Base-by-base conservation (phyloP, 2,797 vertebrate genomes). In the Melanotaenia parkinsoni region DNA sequence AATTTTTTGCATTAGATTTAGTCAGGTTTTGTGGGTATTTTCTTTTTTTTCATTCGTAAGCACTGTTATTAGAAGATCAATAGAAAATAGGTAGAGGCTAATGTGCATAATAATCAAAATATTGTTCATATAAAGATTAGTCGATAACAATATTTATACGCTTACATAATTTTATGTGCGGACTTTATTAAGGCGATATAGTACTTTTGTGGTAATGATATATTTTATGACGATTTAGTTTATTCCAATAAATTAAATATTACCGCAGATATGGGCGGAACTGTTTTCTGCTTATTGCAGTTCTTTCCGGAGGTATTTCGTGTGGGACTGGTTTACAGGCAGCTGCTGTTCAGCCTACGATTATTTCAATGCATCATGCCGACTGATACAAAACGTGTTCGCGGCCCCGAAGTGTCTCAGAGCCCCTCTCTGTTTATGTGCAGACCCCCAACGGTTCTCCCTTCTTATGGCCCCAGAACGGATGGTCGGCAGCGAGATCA, bases 351-450 rank as follows among this genome's bases (percentile, higher is more conserved):
- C 0, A 3, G 3, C 11, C 26, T 6, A 1, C 0, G 1, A n/a
- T 37, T 24, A 5, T 0, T 2, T n/a, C 2, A 0, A 0, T 4
- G 10, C 59, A 68, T 1, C 73, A 99, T 99, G 98, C 96, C 97
- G 38, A 93, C 95, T 0, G 98, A 98, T 20, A 96, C 92, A 0
- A 96, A 96, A 38, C 95, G 98, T 28, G 79, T 99, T 0, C 92
- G 94, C 10, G 97, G 96, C 0, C 98, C 98, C 0, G 97, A 98
- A 5, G 94, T 95, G 2, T 98, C 98, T 0, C 96, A 96, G 58
- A 95, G 95, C 3, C 97, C 96, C 11, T 89, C 89, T 61, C 76
- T 97, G 22, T 97, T 96, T 80, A 28, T 79, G 0, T 4, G 82
- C 30, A 64, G 71, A 6, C 74, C 79, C 0, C 47, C 61, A 0